Conservation (phyloP, 1,140 invertebrate genomes). For the Bilobella aurantiaca region DNA sequence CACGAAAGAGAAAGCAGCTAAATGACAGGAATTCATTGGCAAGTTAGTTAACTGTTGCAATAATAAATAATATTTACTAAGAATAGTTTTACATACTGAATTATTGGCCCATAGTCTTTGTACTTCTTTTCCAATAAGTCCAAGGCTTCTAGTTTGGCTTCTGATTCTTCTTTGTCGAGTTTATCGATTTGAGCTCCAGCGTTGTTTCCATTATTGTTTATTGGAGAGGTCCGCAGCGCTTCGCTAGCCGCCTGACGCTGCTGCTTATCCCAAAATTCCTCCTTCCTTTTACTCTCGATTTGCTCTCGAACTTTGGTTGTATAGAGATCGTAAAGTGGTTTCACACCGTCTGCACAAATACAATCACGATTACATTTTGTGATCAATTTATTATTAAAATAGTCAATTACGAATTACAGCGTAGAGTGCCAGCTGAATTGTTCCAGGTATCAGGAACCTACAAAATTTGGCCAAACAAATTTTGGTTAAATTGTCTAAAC, state of each 20-base stretch:
- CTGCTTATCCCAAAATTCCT: constrained; percentile 70
- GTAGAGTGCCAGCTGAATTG: constrained; percentile 70
- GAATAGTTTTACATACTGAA: constrained; percentile 50
- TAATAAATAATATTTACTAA: background rate
- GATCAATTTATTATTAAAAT: no score
- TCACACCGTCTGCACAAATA: constrained; percentile 74
- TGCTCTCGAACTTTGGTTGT: constrained; percentile 70
- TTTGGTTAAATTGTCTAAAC: constrained; percentile 28
- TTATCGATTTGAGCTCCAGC: constrained; percentile 49
- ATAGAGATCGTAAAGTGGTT: constrained; percentile 76
- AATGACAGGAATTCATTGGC: background rate
- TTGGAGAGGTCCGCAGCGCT: background rate
- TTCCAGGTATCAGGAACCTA: constrained; percentile 73
- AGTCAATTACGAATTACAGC: no score
- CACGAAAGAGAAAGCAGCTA: constrained; percentile 75
- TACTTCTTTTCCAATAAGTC: constrained; percentile 71
- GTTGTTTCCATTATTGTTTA: constrained; percentile 1
- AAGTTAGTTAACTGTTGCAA: background rate
- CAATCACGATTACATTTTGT: no score
- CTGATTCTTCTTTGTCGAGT: constrained; percentile 77
- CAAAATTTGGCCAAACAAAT: background rate
- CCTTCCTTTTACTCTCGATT: constrained; percentile 68
- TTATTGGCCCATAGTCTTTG: constrained; percentile 72
- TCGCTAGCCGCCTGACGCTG: constrained; percentile 49
- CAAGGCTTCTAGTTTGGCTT: constrained; percentile 62